Conservation (phyloP, 2,797 vertebrate species). For the Hafferia zeledoni region DNA sequence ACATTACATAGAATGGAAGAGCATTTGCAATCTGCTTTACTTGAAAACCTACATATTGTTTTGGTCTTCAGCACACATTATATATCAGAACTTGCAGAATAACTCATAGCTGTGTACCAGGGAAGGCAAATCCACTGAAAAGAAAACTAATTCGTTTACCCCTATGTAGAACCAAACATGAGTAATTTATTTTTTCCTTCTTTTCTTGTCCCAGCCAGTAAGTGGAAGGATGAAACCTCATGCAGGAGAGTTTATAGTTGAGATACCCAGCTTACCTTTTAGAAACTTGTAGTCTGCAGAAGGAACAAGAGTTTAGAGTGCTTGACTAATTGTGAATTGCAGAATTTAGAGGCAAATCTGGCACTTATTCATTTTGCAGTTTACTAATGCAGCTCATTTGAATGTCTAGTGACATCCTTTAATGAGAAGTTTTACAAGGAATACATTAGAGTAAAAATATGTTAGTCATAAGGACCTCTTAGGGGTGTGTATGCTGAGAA, state of each 20-base stretch:
- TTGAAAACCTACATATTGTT: not conserved
- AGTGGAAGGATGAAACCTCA: not conserved
- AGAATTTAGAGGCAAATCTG: not conserved
- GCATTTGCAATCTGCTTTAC: slow-evolving; percentile 12
- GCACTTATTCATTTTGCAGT: not conserved
- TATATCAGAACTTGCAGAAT: not conserved
- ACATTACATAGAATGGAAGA: not conserved
- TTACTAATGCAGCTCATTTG: slow-evolving; percentile 1
- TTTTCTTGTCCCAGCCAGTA: not conserved
- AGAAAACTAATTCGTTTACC: not conserved
- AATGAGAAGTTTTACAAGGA: not conserved
- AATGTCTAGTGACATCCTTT: not conserved
- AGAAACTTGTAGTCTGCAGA: not conserved
- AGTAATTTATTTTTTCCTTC: not conserved
- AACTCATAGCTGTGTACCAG: not conserved
- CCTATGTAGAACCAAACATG: not conserved
- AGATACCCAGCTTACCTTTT: not conserved
- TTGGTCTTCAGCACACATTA: slow-evolving; percentile 3
- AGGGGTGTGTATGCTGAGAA: not conserved
- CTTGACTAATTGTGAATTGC: not conserved
- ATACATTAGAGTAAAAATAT: not conserved
- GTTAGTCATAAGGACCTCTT: not conserved
- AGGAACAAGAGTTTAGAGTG: not conserved
- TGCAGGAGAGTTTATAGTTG: not conserved
- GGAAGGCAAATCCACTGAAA: not conserved